Percentiles rank a stretch among this genome's conserved stretches.
Conservation (phyloP, 2,888 invertebrate genomes). For the Polietes domitor region DNA sequence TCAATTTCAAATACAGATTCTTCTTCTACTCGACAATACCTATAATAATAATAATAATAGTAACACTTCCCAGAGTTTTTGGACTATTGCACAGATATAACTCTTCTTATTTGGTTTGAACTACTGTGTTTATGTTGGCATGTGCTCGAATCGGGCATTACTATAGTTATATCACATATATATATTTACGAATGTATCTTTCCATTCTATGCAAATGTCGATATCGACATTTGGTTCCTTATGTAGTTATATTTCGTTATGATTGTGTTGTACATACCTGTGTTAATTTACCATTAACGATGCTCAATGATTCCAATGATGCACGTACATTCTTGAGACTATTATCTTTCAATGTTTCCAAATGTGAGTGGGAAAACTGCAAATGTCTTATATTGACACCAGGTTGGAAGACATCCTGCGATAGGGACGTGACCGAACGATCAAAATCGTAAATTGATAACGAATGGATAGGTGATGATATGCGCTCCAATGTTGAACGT, state of each 20-base stretch:
- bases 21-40: too few species aligned
- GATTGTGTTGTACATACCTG: conserved; percentile 76
- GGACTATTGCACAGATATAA: too few species aligned
- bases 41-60: too few species aligned
- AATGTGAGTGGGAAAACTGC: conserved; percentile 89
- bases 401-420: conserved; percentile 88
- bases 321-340: conserved; percentile 87
- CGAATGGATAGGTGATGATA: conserved; percentile 88
- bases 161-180: neutral
- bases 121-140: neutral
- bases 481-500: conserved; percentile 87
- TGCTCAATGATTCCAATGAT: conserved; percentile 89
- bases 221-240: neutral
- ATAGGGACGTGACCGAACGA: conserved; percentile 88
- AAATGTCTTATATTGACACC: conserved; percentile 86
- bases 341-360: conserved; percentile 88
- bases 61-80: too few species aligned
- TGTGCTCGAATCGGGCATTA: neutral
- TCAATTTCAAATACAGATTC: too few species aligned
- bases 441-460: conserved; percentile 94
- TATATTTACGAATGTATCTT: neutral
- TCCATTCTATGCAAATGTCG: neutral
- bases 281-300: conserved; percentile 86
- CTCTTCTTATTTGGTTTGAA: too few species aligned
- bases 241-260: neutral